Conservation (phyloP, 2,797 vertebrate genomes). For the Esox masquinongy region DNA sequence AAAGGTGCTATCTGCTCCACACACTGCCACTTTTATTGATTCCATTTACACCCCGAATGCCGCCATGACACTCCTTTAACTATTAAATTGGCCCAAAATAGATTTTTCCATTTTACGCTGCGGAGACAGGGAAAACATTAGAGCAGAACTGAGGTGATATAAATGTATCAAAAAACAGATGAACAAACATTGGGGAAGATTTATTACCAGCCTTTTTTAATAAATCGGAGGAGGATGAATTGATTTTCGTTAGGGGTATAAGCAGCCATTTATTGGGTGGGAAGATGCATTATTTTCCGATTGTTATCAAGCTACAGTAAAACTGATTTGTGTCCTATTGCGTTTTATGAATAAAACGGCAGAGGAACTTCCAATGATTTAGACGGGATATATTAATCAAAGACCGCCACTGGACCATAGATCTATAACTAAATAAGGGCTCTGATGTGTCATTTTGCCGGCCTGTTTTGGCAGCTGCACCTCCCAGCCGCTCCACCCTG, state of each 20-base stretch:
- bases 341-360: slow-evolving; percentile 97
- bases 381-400: slow-evolving; percentile 99
- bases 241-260: slow-evolving; percentile 99
- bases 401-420: slow-evolving; percentile 97
- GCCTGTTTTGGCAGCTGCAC: slow-evolving; percentile 94
- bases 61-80: slow-evolving; percentile 92
- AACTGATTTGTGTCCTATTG: slow-evolving; percentile 99
- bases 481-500: slow-evolving; percentile 66
- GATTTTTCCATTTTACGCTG: slow-evolving; percentile 97
- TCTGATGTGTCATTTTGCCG: slow-evolving; percentile 99
- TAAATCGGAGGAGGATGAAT: slow-evolving; percentile 98
- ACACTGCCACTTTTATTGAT: slow-evolving; percentile 81
- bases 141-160: slow-evolving; percentile 97
- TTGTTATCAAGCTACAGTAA: slow-evolving; percentile 97
- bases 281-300: slow-evolving; percentile 99
- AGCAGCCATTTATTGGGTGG: slow-evolving; percentile 99
- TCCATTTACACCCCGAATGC: slow-evolving; percentile 74
- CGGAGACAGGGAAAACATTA: slow-evolving; percentile 93
- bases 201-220: slow-evolving; percentile 95
- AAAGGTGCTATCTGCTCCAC: slow-evolving; percentile 80
- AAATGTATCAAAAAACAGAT: slow-evolving; percentile 99
- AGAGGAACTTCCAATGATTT: slow-evolving; percentile 97
- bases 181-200: slow-evolving; percentile 99
- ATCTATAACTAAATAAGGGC: slow-evolving; percentile 96
- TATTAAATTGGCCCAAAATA: slow-evolving; percentile 97